These are phyloP conservation scores for Sylvilagus floridanus DNA, from an alignment of 2,797 vertebrate species.

Conservation along the genomic window DNA sequence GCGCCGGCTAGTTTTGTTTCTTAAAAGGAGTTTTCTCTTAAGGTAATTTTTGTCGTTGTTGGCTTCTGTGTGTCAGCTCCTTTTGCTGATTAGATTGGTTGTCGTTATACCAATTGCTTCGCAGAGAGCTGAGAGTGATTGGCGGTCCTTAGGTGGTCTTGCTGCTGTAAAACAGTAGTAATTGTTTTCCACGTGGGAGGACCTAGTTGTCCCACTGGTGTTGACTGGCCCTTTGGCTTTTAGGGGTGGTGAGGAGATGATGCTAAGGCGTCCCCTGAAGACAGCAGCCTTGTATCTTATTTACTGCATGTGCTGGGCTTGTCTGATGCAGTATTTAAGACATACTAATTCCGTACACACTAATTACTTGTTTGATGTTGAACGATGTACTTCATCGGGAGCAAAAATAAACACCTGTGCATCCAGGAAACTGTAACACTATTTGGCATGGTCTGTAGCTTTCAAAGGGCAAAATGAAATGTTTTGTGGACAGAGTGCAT, in stretches of 20 bases:
- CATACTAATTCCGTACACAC: not conserved
- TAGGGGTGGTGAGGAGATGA: not conserved
- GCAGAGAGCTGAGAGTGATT: not conserved
- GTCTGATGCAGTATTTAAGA: not conserved
- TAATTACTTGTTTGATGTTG: conserved; percentile 52
- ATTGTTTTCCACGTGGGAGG: not conserved
- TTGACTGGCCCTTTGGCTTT: not conserved
- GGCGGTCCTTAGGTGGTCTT: not conserved
- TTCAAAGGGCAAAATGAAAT: not conserved
- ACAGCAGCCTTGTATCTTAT: not conserved
- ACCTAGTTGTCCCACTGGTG: not conserved
- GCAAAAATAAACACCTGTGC: not conserved
- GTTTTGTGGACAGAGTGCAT: not conserved
- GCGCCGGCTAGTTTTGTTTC: not conserved
- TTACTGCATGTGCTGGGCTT: not conserved
- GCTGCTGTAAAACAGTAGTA: not conserved
- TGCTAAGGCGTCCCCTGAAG: not conserved
- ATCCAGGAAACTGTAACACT: not conserved
- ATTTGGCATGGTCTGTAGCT: conserved; percentile 25
- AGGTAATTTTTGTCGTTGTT: not conserved
- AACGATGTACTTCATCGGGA: conserved; percentile 44
- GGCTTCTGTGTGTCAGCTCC: not conserved
- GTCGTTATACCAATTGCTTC: not conserved
- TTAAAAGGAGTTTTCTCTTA: not conserved
- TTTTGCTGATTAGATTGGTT: not conserved